Evolutionary conservation across 2,888 invertebrate species (phyloP).

Genomic region (Operophtera brumata): DNA sequence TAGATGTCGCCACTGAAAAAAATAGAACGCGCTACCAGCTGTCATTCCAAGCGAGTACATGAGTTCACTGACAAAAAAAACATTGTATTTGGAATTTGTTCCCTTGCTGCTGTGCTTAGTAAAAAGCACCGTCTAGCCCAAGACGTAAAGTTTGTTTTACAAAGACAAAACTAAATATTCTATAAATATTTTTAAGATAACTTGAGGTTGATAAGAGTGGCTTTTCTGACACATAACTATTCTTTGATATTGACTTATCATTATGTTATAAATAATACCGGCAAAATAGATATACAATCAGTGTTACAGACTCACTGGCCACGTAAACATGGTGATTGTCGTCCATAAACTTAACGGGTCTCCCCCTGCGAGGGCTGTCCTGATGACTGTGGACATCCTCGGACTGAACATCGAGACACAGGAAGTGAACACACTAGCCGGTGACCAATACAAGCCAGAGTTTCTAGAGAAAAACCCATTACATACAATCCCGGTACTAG

Average conservation of each 20-base stretch:
- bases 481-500: slow-evolving; percentile 47
- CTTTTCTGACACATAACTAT: no score
- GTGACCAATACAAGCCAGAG: slow-evolving; percentile 41
- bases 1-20: no score
- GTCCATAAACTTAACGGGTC: slow-evolving; percentile 43
- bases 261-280: background rate
- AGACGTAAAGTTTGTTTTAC: no score
- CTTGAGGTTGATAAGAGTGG: no score
- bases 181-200: no score
- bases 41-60: no score
- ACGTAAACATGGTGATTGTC: slow-evolving; percentile 39
- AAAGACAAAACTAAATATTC: no score
- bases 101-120: no score
- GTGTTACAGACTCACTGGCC: background rate
- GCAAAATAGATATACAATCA: background rate
- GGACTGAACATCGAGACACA: slow-evolving; percentile 39
- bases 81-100: no score
- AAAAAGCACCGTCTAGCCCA: no score
- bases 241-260: background rate
- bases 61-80: no score
- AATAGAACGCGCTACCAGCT: no score
- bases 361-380: slow-evolving; percentile 44
- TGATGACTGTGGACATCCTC: slow-evolving; percentile 44
- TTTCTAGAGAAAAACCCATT: slow-evolving; percentile 48
- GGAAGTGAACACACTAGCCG: slow-evolving; percentile 34